phyloP scores from a whole-genome alignment of 2,888 invertebrate genomes.

The Mechanitis mazaeus region DNA sequence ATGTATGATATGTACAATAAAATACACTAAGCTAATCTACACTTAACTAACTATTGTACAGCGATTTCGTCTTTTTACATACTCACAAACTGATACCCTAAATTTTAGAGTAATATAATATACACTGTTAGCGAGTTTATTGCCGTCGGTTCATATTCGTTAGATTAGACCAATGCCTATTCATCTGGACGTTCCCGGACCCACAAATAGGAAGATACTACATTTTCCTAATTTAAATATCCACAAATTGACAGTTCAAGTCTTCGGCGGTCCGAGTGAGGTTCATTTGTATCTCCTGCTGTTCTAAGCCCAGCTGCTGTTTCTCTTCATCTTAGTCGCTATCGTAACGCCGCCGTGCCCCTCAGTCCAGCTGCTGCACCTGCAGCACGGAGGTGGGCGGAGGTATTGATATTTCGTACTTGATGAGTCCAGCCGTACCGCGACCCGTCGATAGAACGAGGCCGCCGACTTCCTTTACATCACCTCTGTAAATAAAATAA shows the following conservation, averaged over 20 bases:
- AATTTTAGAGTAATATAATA: slow-evolving; percentile 62
- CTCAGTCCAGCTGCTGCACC: slow-evolving; percentile 72
- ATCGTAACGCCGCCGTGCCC: slow-evolving; percentile 10
- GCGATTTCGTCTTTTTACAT: slow-evolving; percentile 47
- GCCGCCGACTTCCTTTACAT: slow-evolving; percentile 64
- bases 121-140: slow-evolving; percentile 24
- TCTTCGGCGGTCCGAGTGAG: neutral
- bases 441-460: slow-evolving; percentile 62
- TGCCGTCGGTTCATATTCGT: slow-evolving; percentile 14
- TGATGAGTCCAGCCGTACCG: slow-evolving; percentile 70
- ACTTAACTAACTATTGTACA: slow-evolving; percentile 54
- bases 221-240: no score
- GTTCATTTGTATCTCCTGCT: slow-evolving; percentile 11
- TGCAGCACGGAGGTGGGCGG: slow-evolving; percentile 68
- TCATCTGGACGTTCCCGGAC: slow-evolving; percentile 1
- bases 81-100: slow-evolving; percentile 47
- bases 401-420: slow-evolving; percentile 77
- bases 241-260: neutral
- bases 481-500: slow-evolving; percentile 43
- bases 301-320: slow-evolving; percentile 65
- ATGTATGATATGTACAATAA: slow-evolving; percentile 66
- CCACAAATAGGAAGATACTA: no score
- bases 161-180: no score
- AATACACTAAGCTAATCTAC: slow-evolving; percentile 43
- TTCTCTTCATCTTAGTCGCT: slow-evolving; percentile 41